Conservation (phyloP, 2,113 vertebrate genomes). For the Clarias gariepinus region DNA sequence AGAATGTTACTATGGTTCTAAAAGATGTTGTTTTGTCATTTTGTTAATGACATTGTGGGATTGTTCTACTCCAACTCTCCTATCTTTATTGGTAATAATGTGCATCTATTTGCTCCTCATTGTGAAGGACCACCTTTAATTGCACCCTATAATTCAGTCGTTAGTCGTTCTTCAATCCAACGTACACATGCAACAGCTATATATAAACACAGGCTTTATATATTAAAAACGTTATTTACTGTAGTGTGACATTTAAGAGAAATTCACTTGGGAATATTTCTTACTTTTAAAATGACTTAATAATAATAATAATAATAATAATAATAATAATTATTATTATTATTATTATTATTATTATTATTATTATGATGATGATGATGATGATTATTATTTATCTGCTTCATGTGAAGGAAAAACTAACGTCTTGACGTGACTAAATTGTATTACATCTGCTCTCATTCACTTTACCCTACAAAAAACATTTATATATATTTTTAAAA, state of each 20-base stretch:
- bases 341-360: constrained; percentile 17
- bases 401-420: neutral
- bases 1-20: constrained; percentile 77
- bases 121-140: neutral
- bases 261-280: neutral
- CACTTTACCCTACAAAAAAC: neutral
- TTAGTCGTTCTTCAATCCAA: neutral
- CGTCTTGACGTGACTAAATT: neutral
- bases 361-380: constrained; percentile 13
- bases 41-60: constrained; percentile 32
- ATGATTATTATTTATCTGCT: neutral
- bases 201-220: too few species aligned
- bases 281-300: neutral
- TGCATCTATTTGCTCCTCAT: neutral
- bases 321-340: neutral
- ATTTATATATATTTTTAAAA: neutral
- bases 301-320: neutral
- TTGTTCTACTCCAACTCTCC: constrained; percentile 26
- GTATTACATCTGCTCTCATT: neutral
- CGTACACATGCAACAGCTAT: too few species aligned
- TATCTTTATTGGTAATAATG: neutral
- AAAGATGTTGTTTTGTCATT: constrained; percentile 73
- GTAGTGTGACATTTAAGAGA: neutral
- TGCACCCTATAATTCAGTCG: constrained; percentile 14
- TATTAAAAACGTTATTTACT: neutral